Evolutionary conservation across 1,140 invertebrate species (phyloP).

Genomic region (Calosoma granatense): DNA sequence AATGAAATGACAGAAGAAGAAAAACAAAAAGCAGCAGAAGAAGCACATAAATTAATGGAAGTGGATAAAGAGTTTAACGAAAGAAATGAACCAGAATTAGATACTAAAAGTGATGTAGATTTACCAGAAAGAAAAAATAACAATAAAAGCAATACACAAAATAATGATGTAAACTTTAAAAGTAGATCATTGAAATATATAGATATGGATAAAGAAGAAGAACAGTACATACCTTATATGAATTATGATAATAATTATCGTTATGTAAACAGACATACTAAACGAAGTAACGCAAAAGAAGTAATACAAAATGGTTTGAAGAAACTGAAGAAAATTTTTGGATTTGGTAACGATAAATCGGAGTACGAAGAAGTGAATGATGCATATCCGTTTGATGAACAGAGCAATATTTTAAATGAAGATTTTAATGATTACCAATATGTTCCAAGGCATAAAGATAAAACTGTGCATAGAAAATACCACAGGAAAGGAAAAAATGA

Average conservation of each 20-base stretch:
- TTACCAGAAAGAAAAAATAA: not conserved
- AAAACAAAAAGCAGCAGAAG: not conserved
- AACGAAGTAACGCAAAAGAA: too few species aligned
- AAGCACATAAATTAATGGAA: not conserved
- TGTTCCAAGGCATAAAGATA: too few species aligned
- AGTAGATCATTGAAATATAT: not conserved
- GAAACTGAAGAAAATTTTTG: not conserved
- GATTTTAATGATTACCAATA: too few species aligned
- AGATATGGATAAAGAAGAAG: too few species aligned
- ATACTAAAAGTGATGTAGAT: not conserved
- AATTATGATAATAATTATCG: too few species aligned
- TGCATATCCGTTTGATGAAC: not conserved
- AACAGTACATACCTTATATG: too few species aligned
- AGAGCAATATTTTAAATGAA: too few species aligned
- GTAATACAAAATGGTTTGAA: not conserved
- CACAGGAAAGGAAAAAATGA: too few species aligned
- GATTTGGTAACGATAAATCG: not conserved
- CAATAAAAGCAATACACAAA: not conserved
- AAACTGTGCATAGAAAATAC: too few species aligned
- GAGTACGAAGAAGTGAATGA: not conserved
- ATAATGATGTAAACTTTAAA: not conserved
- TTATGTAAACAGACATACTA: too few species aligned
- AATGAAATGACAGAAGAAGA: not conserved
- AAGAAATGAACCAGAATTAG: not conserved
- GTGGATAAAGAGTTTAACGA: not conserved